Evolutionary conservation across 2,888 invertebrate genomes (phyloP), one percentile per base, ranked within the genome.

Genomic region (Cybosia mesomella): DNA sequence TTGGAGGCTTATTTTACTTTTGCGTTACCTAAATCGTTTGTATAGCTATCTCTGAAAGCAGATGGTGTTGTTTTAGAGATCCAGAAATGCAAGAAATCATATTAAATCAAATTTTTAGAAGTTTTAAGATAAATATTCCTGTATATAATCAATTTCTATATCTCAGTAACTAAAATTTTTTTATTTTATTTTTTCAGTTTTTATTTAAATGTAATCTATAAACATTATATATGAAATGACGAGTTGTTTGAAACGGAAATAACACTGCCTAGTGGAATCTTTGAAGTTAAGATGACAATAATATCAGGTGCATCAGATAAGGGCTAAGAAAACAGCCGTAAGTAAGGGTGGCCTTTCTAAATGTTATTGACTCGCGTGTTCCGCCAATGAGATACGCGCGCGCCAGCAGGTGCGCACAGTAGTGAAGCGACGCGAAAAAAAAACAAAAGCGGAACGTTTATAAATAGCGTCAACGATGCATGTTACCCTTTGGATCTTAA

Each of bases 401-500:
- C 68, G 69, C 71, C 70, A 83, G 87, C 92, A 92, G 93, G 92
- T 93, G 94, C 88, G 85, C 84, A 85, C 90, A 83, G 88, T 83
- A 89, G 89, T 85, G 77, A 71, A 77, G 73, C 73, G 75, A 81
- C 71, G 75, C 67, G 67, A 73, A 72, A 82, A 88, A n/a, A 74
- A 82, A 88, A 85, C 77, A 75, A 83, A 85, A 87, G 85, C 86
- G 85, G 81, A 88, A 84, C 86, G 88, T 91, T 92, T 93, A 92
- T 91, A 93, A 94, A 93, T 93, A 93, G 92, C 90, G 85, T 80
- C 88, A 88, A 83, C 86, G 89, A 88, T 89, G 87, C 85, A 89
- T 89, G 90, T 90, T 92, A 89, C 90, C 89, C 90, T 91, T 92
- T 91, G 85, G 87, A 74, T 77, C 68, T 78, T 76, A 79, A 75